A percentile compares a stretch with the other conserved stretches of the same genome.
Evolutionary conservation across 2,113 vertebrate species (phyloP).

Genomic region (Psettodes erumei): DNA sequence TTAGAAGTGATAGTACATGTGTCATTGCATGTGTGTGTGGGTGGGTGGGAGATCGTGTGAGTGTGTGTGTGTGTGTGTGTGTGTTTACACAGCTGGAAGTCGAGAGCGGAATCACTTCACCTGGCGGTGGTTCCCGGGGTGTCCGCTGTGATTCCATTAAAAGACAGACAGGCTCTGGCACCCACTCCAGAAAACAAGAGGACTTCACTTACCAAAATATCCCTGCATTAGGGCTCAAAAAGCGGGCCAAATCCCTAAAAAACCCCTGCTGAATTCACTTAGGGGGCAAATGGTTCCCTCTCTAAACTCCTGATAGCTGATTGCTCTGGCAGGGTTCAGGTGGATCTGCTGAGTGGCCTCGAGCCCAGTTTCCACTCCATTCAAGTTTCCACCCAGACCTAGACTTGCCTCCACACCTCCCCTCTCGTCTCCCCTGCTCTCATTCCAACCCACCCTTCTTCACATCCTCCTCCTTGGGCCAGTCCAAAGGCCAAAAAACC

Average conservation of each 20-base stretch:
- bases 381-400: constrained; percentile 75
- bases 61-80: constrained; percentile 1
- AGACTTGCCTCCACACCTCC: constrained; percentile 68
- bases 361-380: constrained; percentile 79
- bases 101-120: constrained; percentile 73
- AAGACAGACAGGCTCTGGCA: constrained; percentile 76
- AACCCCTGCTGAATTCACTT: constrained; percentile 71
- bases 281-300: constrained; percentile 62
- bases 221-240: constrained; percentile 64
- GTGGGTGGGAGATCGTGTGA: neutral
- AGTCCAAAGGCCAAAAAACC: constrained; percentile 47
- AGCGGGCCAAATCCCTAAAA: constrained; percentile 69
- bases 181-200: constrained; percentile 73
- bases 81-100: constrained; percentile 76
- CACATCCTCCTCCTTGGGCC: constrained; percentile 50
- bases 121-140: constrained; percentile 71
- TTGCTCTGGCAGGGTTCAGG: constrained; percentile 77
- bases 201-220: constrained; percentile 69
- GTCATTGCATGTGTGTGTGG: constrained; percentile 17
- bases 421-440: constrained; percentile 43
- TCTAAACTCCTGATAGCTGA: constrained; percentile 75
- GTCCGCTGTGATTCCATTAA: constrained; percentile 73
- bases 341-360: constrained; percentile 77
- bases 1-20: constrained; percentile 55
- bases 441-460: constrained; percentile 48